Conservation (phyloP, 2,888 invertebrate genomes). For the Scaptomyza reducta region DNA sequence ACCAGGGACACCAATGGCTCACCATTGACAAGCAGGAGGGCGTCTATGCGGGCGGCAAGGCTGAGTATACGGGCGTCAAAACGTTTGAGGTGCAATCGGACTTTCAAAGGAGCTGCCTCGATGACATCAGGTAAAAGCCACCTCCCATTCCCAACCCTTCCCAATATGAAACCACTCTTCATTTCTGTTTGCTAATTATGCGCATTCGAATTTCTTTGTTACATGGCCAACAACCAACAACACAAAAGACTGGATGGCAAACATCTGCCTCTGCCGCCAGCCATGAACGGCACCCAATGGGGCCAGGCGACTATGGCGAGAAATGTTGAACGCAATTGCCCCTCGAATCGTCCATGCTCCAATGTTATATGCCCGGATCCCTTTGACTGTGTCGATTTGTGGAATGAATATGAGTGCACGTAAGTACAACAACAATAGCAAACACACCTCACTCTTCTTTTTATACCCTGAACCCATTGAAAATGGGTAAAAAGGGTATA, state of each 20-base stretch:
- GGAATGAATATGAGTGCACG: slow-evolving; percentile 99
- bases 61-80: slow-evolving; percentile 96
- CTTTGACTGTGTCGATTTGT: slow-evolving; percentile 97
- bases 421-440: slow-evolving; percentile 86
- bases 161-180: no score
- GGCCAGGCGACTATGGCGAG: slow-evolving; percentile 97
- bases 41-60: slow-evolving; percentile 97
- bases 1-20: slow-evolving; percentile 95
- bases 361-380: slow-evolving; percentile 96
- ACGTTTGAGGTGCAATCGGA: slow-evolving; percentile 97
- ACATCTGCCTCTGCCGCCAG: slow-evolving; percentile 95
- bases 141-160: neutral
- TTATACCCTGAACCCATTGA: no score
- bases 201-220: slow-evolving; percentile 27
- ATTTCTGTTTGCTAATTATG: slow-evolving; percentile 30
- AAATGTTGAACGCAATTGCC: slow-evolving; percentile 95
- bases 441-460: no score
- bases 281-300: slow-evolving; percentile 97
- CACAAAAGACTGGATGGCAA: slow-evolving; percentile 92
- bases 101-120: slow-evolving; percentile 93
- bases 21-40: slow-evolving; percentile 96
- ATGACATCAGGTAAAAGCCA: slow-evolving; percentile 85
- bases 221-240: neutral
- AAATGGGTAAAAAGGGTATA: no score
- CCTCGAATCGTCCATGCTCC: slow-evolving; percentile 97